Evolutionary conservation across 2,797 vertebrate species (phyloP), one percentile per base, ranked within the genome.

Genomic region (Coreius guichenoti): DNA sequence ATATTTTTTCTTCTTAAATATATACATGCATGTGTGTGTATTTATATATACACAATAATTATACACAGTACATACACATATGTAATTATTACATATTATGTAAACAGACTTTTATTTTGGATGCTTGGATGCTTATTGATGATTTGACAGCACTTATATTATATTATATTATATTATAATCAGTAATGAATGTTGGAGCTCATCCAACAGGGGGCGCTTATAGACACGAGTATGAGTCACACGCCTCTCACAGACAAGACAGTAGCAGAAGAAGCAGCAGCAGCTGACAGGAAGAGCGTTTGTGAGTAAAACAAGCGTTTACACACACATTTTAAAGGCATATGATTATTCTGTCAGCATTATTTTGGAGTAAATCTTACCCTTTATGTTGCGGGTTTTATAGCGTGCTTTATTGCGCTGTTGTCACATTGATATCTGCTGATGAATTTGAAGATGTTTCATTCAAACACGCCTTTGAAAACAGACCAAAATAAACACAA

Each of bases 121-220:
- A 36, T 36, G 33, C 33, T 36, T 36, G 33, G 33, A 36, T 36
- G 33, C 33, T 36, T 36, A 5, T 36, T 4, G 33, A 36, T 36
- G 4, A 36, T 36, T 36, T 36, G 33, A 36, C 33, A 36, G 33
- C 33, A 36, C 33, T 26, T 16, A 72, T n/a, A 21, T 69, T 69
- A 43, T 43, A 70, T 13, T 43, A 45, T 72, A 16, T 72, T 43
- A 43, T 69, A 11, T 69, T 70, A 43, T n/a, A 26, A 45, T n/a
- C 7, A 9, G 5, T n/a, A 1, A 9, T 29, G 14, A 29, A 45
- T 63, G 14, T 26, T 19, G 43, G 47, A 31, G n/a, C 17, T 39
- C 12, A 21, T 84, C n/a, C 74, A 70, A 7, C 49, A 84, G 82
- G 74, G 65, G 63, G 82, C 74, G 82, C 82, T 31, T 43, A 5